A percentile compares a stretch with the other conserved stretches of the same genome.
Evolutionary conservation across 2,888 invertebrate genomes (phyloP).

Genomic region (Cryptocephalus moraei): DNA sequence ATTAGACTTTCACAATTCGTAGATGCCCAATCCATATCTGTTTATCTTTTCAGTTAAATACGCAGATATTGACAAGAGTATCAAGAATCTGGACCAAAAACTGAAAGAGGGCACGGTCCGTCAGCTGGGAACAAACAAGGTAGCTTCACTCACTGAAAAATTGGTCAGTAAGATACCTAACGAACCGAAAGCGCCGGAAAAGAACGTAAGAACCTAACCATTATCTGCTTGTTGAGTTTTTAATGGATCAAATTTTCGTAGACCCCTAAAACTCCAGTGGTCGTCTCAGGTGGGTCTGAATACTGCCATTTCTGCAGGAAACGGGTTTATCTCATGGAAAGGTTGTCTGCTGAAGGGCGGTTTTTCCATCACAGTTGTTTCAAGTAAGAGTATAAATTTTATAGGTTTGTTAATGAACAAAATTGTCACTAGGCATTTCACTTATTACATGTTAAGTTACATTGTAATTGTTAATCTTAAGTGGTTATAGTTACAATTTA

Average conservation of each 20-base stretch:
- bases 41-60: slow-evolving; percentile 45
- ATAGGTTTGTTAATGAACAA: no score
- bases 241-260: background rate
- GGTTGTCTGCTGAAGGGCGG: slow-evolving; percentile 79
- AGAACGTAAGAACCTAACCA: slow-evolving; percentile 40
- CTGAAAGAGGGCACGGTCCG: slow-evolving; percentile 67
- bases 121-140: slow-evolving; percentile 63
- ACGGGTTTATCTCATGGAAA: slow-evolving; percentile 89
- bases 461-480: no score
- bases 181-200: slow-evolving; percentile 31
- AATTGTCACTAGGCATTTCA: background rate
- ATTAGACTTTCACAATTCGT: no score
- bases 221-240: background rate
- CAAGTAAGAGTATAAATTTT: slow-evolving; percentile 31
- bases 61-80: slow-evolving; percentile 60
- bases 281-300: slow-evolving; percentile 50
- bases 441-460: background rate
- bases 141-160: slow-evolving; percentile 80
- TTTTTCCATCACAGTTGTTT: slow-evolving; percentile 90
- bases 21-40: no score
- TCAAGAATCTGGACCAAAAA: slow-evolving; percentile 61
- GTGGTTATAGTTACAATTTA: no score
- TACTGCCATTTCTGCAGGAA: slow-evolving; percentile 82
- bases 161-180: slow-evolving; percentile 41
- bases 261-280: no score